Evolutionary conservation across 2,888 invertebrate species (phyloP), one percentile per base, ranked within the genome.

Genomic region (Unio pictorum): DNA sequence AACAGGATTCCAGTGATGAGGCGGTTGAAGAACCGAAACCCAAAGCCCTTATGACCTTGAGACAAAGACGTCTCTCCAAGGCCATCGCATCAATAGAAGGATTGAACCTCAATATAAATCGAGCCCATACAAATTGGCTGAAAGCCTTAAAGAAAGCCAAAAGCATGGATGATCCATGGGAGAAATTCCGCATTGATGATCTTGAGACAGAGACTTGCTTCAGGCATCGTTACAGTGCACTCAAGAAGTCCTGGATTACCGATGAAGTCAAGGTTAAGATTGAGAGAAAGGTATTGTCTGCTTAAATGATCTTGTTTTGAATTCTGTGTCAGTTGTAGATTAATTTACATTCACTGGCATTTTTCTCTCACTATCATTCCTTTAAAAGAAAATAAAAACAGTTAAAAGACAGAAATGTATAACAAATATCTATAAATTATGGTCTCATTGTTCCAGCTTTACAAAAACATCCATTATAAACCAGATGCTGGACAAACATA

Each of bases 201-300:
- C 87, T 89, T 55, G 88, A 89, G 55, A 86, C 88, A 3, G 91
- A 92, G 78, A 85, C 81, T 28, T 91, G 90, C 61, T 85, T 86
- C 55, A 86, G 92, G 8, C 90, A 91, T 81, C 87, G 92, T 28
- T 92, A 92, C 84, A 91, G 91, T 78, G 91, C 92, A 3, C 84
- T 92, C 68, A 89, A 90, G 68, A 90, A 91, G 75, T 82, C 85
- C 28, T 92, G 92, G 92, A 81, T 90, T 6, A 87, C 85, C 56
- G 92, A 92, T 84, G 87, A 90, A 67, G 91, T 91, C 6, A 84
- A 89, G 55, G 90, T 92, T 63, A 92, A 91, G 82, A 91, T 92
- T 88, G 91, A 92, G 75, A 80, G 84, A 26, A 87, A 90, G 87
- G 90, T 90, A 67, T 3, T 18, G 15, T 59, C 59, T 59, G 26